Percentiles rank a stretch among this genome's conserved stretches.
Conservation (phyloP, 2,888 invertebrate species). For the Thyatira batis region DNA sequence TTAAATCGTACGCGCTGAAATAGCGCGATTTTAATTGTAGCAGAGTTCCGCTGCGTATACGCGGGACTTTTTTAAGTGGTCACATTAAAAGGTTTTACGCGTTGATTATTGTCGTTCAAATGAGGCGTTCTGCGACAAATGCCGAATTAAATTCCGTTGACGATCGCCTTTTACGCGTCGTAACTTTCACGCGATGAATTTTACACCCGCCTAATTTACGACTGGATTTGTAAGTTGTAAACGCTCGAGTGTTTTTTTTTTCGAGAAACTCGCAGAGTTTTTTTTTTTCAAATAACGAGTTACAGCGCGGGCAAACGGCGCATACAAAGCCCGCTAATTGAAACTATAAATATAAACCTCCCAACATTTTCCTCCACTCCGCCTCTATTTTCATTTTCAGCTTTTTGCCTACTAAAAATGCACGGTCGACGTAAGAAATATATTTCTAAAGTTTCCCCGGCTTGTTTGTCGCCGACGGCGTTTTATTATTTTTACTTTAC, state of each 20-base stretch:
- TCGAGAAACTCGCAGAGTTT: slow-evolving; percentile 33
- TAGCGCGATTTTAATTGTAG: slow-evolving; percentile 59
- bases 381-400: slow-evolving; percentile 55
- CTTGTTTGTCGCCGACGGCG: slow-evolving; percentile 16
- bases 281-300: slow-evolving; percentile 49
- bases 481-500: slow-evolving; percentile 18
- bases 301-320: slow-evolving; percentile 44
- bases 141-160: slow-evolving; percentile 68
- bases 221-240: slow-evolving; percentile 28
- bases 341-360: slow-evolving; percentile 75
- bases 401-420: slow-evolving; percentile 44
- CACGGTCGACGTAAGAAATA: slow-evolving; percentile 32
- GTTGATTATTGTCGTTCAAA: slow-evolving; percentile 68
- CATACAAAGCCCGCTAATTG: slow-evolving; percentile 71
- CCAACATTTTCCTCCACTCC: slow-evolving; percentile 56
- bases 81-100: slow-evolving; percentile 62
- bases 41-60: slow-evolving; percentile 32
- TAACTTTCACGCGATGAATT: slow-evolving; percentile 65
- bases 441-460: slow-evolving; percentile 32
- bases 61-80: slow-evolving; percentile 47
- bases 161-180: slow-evolving; percentile 62
- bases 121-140: slow-evolving; percentile 58
- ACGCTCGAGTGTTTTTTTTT: slow-evolving; percentile 23
- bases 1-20: slow-evolving; percentile 57
- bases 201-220: slow-evolving; percentile 56